A percentile compares a stretch with the other conserved stretches of the same genome.
Conservation (phyloP, 2,113 vertebrate genomes). For the Cheilinus undulatus region DNA sequence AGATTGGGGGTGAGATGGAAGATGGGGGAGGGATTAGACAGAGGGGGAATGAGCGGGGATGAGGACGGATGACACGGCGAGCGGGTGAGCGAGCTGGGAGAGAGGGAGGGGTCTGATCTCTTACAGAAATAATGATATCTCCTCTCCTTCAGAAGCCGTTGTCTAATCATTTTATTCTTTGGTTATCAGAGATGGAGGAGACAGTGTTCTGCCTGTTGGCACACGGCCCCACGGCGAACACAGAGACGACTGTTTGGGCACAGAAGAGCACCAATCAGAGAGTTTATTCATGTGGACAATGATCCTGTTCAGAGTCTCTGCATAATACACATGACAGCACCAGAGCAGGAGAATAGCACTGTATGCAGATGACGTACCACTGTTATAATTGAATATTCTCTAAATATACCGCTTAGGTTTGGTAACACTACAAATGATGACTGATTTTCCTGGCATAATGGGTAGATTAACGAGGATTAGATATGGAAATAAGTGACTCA, state of each 20-base stretch:
- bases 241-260: conserved; percentile 9
- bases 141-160: conserved; percentile 48
- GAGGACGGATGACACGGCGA: conserved; percentile 55
- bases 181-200: conserved; percentile 42
- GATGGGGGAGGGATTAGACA: conserved; percentile 46
- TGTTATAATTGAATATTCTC: not conserved
- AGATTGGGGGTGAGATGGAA: conserved; percentile 51
- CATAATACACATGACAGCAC: not conserved
- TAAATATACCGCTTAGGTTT: too few species aligned
- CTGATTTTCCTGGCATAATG: too few species aligned
- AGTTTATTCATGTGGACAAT: conserved; percentile 21
- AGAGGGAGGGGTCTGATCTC: conserved; percentile 6
- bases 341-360: not conserved
- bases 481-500: too few species aligned
- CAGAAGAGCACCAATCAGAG: conserved; percentile 1
- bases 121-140: conserved; percentile 58
- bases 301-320: not conserved
- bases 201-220: conserved; percentile 30
- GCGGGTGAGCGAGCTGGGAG: not conserved
- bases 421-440: too few species aligned
- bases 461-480: too few species aligned
- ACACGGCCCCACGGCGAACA: conserved; percentile 11
- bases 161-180: conserved; percentile 56
- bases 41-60: conserved; percentile 39
- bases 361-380: not conserved